Base-by-base conservation (phyloP, 2,888 invertebrate genomes). In the Chrysodeixis includens region DNA sequence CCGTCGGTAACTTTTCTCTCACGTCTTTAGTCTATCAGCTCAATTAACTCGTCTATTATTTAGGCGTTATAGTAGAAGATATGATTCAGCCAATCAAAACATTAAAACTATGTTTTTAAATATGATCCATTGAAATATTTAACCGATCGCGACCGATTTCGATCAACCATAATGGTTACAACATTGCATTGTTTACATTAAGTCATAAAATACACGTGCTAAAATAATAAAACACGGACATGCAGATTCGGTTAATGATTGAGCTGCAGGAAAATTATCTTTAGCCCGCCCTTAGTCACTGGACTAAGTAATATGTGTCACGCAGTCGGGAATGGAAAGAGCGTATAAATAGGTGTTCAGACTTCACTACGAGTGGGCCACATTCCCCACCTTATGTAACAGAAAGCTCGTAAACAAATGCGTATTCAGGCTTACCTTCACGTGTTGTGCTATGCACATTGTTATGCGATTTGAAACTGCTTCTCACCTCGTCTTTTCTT, bases 371-470 rank as follows among this genome's bases (percentile, higher is more conserved):
- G 85, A 88, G 86, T 89, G 87, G 88, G 87, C 86, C 88, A 86
- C 82, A 89, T 93, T 92, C 85, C 81, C 74, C 79, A 82, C 81
- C 84, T 86, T 86, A 93, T 91, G 90, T 90, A 93, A 93, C 87
- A 66, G 85, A 79, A 81, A 86, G 83, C 87, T 90, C 90, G 90
- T 94, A 94, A 93, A 93, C 93, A 93, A 89, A 85, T 85, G 84
- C 83, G 81, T 79, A 83, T 82, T 81, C 85, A 80, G 79, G 77
- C 75, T 76, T 83, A 74, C 78, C 78, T 73, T 73, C 78, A 73
- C 69, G 71, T 69, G 78, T 71, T 74, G 67, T 70, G 70, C 76
- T 76, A 72, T 78, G 79, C 83, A 83, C 85, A 82, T 86, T 65
- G 66, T 63, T 66, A 53, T 71, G 76, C 51, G 64, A 62, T 82